Conservation (phyloP, 2,113 vertebrate genomes). For the Spheniscus mendiculus region DNA sequence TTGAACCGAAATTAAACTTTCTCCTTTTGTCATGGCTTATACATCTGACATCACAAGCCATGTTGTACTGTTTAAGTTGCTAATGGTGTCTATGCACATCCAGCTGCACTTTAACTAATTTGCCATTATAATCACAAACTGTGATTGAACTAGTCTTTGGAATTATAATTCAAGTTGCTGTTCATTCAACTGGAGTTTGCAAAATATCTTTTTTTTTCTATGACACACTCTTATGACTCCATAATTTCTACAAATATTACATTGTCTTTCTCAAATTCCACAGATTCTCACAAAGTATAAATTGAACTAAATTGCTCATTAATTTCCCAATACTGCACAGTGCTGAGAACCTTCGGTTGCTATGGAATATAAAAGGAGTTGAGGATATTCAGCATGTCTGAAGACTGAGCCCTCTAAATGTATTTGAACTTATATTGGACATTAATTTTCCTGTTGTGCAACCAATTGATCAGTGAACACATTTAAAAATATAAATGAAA, state of each 20-base stretch:
- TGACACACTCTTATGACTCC: not conserved
- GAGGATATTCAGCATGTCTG: not conserved
- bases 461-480: not conserved
- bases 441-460: not conserved
- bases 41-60: not conserved
- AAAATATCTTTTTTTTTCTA: not conserved
- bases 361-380: not conserved
- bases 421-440: not conserved
- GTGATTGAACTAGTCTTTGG: not conserved
- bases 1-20: not conserved
- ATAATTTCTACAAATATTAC: not conserved
- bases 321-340: not conserved
- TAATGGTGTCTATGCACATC: not conserved
- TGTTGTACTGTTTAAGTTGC: not conserved
- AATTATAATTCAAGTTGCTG: not conserved
- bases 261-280: not conserved
- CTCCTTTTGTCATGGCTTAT: not conserved
- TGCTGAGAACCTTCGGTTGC: not conserved
- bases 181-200: not conserved
- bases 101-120: not conserved
- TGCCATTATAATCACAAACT: not conserved
- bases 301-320: not conserved
- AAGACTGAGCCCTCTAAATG: not conserved
- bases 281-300: not conserved
- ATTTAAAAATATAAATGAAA: not conserved